phyloP scores from a whole-genome alignment of 2,113 vertebrate genomes.

The Platichthys flesus region DNA sequence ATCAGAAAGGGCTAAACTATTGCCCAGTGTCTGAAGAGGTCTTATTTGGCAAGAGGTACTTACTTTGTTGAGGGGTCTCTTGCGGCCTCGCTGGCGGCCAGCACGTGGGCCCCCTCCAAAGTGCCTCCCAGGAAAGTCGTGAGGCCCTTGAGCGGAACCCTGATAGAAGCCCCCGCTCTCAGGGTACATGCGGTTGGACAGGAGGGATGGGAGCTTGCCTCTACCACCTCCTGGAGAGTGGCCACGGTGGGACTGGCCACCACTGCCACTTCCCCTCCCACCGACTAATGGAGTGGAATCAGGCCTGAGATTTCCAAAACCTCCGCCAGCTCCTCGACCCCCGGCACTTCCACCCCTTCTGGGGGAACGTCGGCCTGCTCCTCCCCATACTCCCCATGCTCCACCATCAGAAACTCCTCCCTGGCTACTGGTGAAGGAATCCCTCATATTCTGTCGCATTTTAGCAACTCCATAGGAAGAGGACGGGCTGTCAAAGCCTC shows the following conservation, averaged over 20 bases:
- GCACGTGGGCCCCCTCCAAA: slow-evolving; percentile 87
- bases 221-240: slow-evolving; percentile 83
- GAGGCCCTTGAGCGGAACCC: slow-evolving; percentile 85
- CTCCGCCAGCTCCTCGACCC: slow-evolving; percentile 81
- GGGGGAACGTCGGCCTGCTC: slow-evolving; percentile 83
- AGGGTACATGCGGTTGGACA: slow-evolving; percentile 90
- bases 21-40: slow-evolving; percentile 66
- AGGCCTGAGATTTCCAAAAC: slow-evolving; percentile 80
- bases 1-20: slow-evolving; percentile 58
- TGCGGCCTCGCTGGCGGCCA: slow-evolving; percentile 89
- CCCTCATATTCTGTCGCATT: slow-evolving; percentile 87
- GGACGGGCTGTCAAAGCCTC: slow-evolving; percentile 85
- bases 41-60: slow-evolving; percentile 80
- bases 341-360: slow-evolving; percentile 81
- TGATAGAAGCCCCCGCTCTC: slow-evolving; percentile 82
- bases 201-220: slow-evolving; percentile 92
- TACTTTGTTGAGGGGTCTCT: slow-evolving; percentile 89
- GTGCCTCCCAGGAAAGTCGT: slow-evolving; percentile 87
- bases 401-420: slow-evolving; percentile 83
- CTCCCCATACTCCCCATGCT: slow-evolving; percentile 81
- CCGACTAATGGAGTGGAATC: slow-evolving; percentile 84
- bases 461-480: slow-evolving; percentile 85
- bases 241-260: slow-evolving; percentile 81
- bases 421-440: slow-evolving; percentile 83
- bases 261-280: slow-evolving; percentile 73